Percentiles rank a stretch among this genome's conserved stretches.
These are phyloP conservation scores for Agrotis ipsilon DNA, from an alignment of 2,888 invertebrate genomes.

Conservation along the genomic window DNA sequence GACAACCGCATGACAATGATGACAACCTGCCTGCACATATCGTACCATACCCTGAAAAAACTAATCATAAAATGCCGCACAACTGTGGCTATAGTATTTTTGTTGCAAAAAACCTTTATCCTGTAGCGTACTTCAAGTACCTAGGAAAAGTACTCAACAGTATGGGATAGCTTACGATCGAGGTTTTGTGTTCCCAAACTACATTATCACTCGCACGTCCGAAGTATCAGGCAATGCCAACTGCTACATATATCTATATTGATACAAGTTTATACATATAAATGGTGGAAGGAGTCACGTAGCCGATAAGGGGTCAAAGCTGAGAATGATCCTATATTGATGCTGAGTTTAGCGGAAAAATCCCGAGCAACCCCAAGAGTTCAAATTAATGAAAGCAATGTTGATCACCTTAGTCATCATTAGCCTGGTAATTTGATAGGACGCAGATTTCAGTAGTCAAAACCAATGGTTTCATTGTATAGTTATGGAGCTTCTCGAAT, in stretches of 20 bases:
- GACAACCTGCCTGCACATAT: not conserved
- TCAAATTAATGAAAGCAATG: not conserved
- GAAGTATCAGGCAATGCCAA: constrained; percentile 21
- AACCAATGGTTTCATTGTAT: no score
- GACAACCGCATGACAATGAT: not conserved
- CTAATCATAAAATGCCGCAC: accelerated
- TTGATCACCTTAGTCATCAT: not conserved
- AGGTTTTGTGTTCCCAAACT: constrained; percentile 43
- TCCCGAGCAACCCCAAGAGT: not conserved
- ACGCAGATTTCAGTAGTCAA: no score
- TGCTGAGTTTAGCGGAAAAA: not conserved
- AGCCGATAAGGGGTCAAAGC: constrained; percentile 36
- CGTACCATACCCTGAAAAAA: not conserved
- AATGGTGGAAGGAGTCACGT: constrained; percentile 13
- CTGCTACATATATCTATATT: not conserved
- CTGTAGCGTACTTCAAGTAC: not conserved
- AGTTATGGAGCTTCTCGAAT: no score
- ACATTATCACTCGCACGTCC: constrained; percentile 30
- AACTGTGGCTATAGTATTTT: not conserved
- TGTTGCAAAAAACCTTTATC: not conserved
- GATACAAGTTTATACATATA: not conserved
- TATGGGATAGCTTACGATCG: not conserved
- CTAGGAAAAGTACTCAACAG: not conserved
- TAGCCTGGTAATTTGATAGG: not conserved
- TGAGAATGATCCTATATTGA: not conserved